Conservation (phyloP, 2,113 vertebrate genomes). For the Phyllostomus hastatus region DNA sequence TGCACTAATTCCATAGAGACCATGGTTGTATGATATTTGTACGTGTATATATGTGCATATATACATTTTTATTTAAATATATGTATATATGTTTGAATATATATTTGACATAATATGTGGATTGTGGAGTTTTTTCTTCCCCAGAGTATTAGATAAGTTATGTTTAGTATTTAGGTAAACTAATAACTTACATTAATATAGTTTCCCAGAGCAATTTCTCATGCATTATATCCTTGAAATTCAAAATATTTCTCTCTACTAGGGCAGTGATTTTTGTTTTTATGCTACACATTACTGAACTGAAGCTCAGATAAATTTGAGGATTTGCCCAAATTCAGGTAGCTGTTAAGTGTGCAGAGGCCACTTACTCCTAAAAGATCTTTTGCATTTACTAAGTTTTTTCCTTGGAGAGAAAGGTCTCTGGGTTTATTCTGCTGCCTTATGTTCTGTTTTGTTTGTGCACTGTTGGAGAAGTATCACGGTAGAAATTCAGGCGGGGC, state of each 20-base stretch:
- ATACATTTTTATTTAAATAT: too few relatives aligned
- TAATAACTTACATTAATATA: not conserved
- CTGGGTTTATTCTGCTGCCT: not conserved
- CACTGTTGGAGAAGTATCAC: not conserved
- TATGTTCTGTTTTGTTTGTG: not conserved
- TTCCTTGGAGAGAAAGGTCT: not conserved
- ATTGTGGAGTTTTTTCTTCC: not conserved
- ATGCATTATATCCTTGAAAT: not conserved
- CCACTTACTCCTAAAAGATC: not conserved
- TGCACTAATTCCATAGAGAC: too few relatives aligned
- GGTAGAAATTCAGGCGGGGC: not conserved
- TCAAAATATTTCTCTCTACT: not conserved
- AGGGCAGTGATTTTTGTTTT: not conserved
- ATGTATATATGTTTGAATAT: not conserved
- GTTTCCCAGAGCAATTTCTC: not conserved
- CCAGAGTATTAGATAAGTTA: not conserved
- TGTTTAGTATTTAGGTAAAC: not conserved
- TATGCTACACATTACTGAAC: not conserved
- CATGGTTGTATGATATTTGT: not conserved
- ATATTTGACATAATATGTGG: not conserved
- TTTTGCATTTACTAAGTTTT: not conserved
- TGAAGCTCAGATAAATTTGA: not conserved
- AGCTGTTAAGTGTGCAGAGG: not conserved
- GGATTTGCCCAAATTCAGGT: not conserved
- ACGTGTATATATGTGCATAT: accelerated